Conservation (phyloP, 2,797 vertebrate genomes). For the Poecilia velifera region DNA sequence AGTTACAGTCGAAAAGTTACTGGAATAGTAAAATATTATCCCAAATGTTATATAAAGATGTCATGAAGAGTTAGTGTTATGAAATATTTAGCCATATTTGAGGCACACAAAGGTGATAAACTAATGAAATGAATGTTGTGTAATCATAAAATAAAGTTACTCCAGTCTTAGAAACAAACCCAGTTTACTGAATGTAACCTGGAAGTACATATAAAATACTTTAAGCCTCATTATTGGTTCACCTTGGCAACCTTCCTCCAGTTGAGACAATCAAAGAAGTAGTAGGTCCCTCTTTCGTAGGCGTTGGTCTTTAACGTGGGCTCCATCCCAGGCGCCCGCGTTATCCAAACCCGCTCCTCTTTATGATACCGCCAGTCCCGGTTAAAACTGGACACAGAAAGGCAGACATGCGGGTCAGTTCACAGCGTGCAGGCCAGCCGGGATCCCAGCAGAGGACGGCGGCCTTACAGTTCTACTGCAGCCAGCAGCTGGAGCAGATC, state of each 20-base stretch:
- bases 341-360: conserved; percentile 99
- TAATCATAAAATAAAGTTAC: neutral
- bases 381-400: conserved; percentile 86
- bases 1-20: neutral
- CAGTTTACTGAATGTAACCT: neutral
- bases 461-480: conserved; percentile 94
- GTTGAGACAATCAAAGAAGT: conserved; percentile 99
- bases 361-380: conserved; percentile 99
- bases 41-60: neutral
- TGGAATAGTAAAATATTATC: neutral
- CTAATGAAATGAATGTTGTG: neutral
- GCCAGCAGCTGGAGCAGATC: conserved; percentile 98
- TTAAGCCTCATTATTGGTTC: neutral
- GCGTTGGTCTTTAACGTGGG: conserved; percentile 99
- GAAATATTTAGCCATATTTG: neutral
- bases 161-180: neutral
- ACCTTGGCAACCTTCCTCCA: conserved; percentile 99
- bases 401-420: neutral
- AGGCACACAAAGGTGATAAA: neutral
- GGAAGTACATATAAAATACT: neutral
- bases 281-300: conserved; percentile 98
- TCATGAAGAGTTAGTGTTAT: neutral
- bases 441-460: neutral
- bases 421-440: too few species aligned
- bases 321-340: conserved; percentile 96